Conservation (phyloP, 2,113 vertebrate species). For the Syngnathus floridae region DNA sequence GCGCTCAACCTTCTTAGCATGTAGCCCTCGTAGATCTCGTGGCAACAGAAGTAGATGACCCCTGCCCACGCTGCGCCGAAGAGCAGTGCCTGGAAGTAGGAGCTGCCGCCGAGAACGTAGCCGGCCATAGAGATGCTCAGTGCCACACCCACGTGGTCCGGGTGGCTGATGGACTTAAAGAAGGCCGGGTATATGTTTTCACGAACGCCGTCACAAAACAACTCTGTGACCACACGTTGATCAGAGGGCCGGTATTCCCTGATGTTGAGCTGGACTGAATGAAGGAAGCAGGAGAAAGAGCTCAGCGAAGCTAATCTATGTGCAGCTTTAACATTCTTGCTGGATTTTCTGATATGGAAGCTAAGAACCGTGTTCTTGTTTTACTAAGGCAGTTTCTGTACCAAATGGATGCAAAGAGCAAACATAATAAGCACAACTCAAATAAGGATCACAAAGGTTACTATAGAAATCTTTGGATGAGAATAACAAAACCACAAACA, state of each 20-base stretch:
- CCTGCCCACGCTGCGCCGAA: slow-evolving; percentile 59
- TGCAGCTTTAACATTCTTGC: slow-evolving; percentile 31
- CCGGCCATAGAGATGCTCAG: slow-evolving; percentile 64
- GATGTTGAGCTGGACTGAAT: slow-evolving; percentile 55
- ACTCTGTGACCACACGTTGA: slow-evolving; percentile 34
- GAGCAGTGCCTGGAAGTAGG: slow-evolving; percentile 59
- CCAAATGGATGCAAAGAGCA: slow-evolving; percentile 15
- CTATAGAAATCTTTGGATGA: slow-evolving; percentile 1
- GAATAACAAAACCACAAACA: slow-evolving; percentile 27
- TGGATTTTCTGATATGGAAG: slow-evolving; percentile 43
- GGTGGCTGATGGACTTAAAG: slow-evolving; percentile 60
- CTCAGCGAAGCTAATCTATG: slow-evolving; percentile 36
- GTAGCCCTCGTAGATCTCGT: slow-evolving; percentile 56
- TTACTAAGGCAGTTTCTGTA: neutral
- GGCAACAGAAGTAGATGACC: slow-evolving; percentile 64
- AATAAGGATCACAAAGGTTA: slow-evolving; percentile 20
- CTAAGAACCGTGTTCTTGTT: neutral
- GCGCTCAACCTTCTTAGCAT: slow-evolving; percentile 36
- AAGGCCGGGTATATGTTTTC: slow-evolving; percentile 70
- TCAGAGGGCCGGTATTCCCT: slow-evolving; percentile 56
- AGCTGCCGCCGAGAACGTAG: slow-evolving; percentile 65
- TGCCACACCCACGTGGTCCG: slow-evolving; percentile 61
- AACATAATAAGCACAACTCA: slow-evolving; percentile 17
- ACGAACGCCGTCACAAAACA: slow-evolving; percentile 53
- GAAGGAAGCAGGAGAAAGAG: slow-evolving; percentile 6